A percentile compares a stretch with the other conserved stretches of the same genome.
These are phyloP conservation scores for Eremobia ochroleuca DNA, from an alignment of 2,888 invertebrate species.

Conservation along the genomic window DNA sequence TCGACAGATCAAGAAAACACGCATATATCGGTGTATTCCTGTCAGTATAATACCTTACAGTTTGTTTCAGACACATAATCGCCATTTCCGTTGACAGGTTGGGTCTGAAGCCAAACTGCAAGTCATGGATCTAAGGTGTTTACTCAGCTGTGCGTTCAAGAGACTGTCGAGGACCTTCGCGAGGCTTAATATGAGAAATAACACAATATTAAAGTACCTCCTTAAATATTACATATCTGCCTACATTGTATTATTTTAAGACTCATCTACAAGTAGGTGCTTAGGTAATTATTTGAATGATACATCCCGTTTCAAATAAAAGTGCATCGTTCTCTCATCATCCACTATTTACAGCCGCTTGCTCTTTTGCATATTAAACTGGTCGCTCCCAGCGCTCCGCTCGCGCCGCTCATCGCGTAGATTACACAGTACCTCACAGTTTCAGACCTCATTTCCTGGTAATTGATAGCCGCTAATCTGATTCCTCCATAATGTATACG, in stretches of 20 bases:
- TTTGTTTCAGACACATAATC: too few species aligned
- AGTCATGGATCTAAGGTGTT: too few species aligned
- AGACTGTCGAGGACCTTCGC: too few species aligned
- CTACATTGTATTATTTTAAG: neutral
- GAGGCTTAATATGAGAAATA: neutral
- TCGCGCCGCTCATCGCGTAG: conserved; percentile 24
- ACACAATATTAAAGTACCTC: neutral
- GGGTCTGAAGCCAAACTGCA: too few species aligned
- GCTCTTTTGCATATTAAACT: conserved; percentile 11
- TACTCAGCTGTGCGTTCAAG: too few species aligned
- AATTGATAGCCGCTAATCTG: conserved; percentile 66
- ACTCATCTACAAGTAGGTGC: too few species aligned
- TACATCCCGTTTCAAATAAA: neutral
- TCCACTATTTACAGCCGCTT: neutral
- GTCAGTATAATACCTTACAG: too few species aligned
- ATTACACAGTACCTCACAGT: conserved; percentile 48
- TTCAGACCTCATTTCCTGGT: conserved; percentile 61
- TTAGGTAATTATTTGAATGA: neutral
- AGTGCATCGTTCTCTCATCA: neutral
- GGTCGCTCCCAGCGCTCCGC: neutral
- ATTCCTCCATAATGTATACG: conserved; percentile 55
- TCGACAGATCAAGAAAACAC: too few species aligned
- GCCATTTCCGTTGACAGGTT: too few species aligned
- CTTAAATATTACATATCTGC: neutral
- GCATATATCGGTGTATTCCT: too few species aligned